Conservation (phyloP, 2,797 vertebrate species). For the Lepilemur ruficaudatus region DNA sequence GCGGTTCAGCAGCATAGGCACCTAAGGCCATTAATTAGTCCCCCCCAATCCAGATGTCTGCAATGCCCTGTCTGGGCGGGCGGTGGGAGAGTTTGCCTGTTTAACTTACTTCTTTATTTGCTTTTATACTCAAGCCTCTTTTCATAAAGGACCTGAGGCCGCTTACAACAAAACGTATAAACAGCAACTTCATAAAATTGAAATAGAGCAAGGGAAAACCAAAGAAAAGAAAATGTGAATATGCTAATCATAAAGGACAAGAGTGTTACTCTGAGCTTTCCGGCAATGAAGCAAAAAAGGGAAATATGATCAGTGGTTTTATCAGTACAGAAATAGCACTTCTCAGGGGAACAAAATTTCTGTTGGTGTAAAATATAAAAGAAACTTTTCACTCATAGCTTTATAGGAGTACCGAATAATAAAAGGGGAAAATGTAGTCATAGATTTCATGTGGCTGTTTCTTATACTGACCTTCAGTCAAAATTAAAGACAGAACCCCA, state of each 20-base stretch:
- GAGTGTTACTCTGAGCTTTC: not conserved
- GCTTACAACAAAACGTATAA: not conserved
- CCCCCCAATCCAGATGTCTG: not conserved
- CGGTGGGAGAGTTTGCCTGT: not conserved
- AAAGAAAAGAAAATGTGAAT: conserved; percentile 17
- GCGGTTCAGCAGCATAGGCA: no score
- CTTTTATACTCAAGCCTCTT: conserved; percentile 17
- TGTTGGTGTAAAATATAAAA: conserved; percentile 15
- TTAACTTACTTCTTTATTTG: not conserved
- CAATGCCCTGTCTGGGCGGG: not conserved
- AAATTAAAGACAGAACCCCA: not conserved
- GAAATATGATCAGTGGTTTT: not conserved
- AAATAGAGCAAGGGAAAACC: not conserved
- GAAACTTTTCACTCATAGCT: not conserved
- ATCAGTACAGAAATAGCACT: not conserved
- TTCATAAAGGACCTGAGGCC: not conserved
- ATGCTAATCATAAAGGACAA: not conserved
- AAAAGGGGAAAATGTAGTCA: not conserved
- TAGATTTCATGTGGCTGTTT: not conserved
- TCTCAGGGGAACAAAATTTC: not conserved
- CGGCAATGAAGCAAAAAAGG: not conserved
- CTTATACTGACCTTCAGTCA: conserved; percentile 9
- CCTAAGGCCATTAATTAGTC: not conserved
- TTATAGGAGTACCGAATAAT: not conserved
- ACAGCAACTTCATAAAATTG: not conserved